Evolutionary conservation across 1,140 invertebrate species (phyloP), one percentile per base, ranked within the genome.

Genomic region (Stegodyphus mimosarum): DNA sequence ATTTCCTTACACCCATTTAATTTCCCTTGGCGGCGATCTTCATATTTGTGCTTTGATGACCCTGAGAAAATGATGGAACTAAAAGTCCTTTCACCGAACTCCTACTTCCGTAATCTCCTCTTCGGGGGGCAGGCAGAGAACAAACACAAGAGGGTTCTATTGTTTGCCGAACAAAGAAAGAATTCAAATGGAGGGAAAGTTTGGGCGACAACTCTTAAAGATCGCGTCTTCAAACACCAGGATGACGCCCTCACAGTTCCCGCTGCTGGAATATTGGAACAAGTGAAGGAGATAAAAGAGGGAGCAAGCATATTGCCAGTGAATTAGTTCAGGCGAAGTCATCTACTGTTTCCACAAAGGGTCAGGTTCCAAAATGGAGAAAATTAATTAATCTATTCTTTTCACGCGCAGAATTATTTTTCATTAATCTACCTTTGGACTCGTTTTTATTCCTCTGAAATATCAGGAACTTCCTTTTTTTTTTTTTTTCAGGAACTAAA

Each of bases 131-230:
- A 18, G 66, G n/a, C n/a, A 0, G n/a, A 18, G 66, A 67, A 18
- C 66, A 67, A 67, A 67, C 66, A 67, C 9, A 18, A 67, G 66
- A 67, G 9, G 0, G 66, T 17, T 67, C 66, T 15, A 67, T 67
- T 67, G 66, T 67, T 67, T 67, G 66, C n/a, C 7, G 15, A 67
- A 67, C 66, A 67, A 67, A 67, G 66, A 67, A 67, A 17, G 66
- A 67, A 67, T 67, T 67, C 66, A 11, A 67, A 67, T 18, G 66
- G 33, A 18, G 66, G 66, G 33, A 67, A 18, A 67, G 66, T 67
- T 67, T n/a, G 66, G 66, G 66, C 66, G 66, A 67, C 66, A 67
- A 15, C 9, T n/a, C n/a, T 67, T 17, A 67, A 63, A 67, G 66
- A 67, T 6, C 33, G n/a, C 66, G 66, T 67, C 66, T 67, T 67